Base-by-base conservation (phyloP, 2,888 invertebrate species). In the Metacarcinus magister region DNA sequence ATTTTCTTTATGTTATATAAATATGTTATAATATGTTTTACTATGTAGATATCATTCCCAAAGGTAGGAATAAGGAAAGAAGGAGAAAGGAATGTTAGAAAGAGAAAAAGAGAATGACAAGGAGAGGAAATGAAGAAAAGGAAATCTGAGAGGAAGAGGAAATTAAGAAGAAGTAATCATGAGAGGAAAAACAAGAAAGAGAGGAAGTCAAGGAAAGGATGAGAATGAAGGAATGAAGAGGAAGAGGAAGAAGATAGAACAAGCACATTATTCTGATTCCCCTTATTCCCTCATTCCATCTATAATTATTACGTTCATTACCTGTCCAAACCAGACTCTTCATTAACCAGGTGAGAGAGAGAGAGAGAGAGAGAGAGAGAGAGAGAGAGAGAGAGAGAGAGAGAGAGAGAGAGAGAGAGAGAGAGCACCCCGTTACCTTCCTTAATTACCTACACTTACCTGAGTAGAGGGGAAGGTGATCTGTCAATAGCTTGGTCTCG, bases 401-500 rank as follows among this genome's bases (percentile, higher is more conserved):
- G 54, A 54, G 54, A 54, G 54, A 54, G 54, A 54, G 54, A 54
- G 54, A 75, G 44, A 54, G 54, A 54, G 54, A 54, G 54, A 54
- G 8, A 7, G 54, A 7, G 54, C 1, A 10, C 54, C n/a, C n/a
- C n/a, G n/a, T n/a, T n/a, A n/a, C n/a, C n/a, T n/a, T n/a, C n/a
- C n/a, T n/a, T n/a, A n/a, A n/a, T n/a, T n/a, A n/a, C n/a, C n/a
- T n/a, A n/a, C n/a, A n/a, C 87, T 94, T 7, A 96, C 96, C 94
- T 96, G 23, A 96, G 90, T 7, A 96, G 93, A 0, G 96, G 96
- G 0, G 96, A 96, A 0, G 96, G 96, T 3, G 96, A 96, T 19
- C 96, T 93, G 39, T 96, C 96, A 16, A 96, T 95, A 10, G 96
- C 96, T 19, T 94, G 95, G 54, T 96, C 96, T 39, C 96, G 60